phyloP scores from a whole-genome alignment of 2,797 vertebrate species.

The Hoplostethus atlanticus region DNA sequence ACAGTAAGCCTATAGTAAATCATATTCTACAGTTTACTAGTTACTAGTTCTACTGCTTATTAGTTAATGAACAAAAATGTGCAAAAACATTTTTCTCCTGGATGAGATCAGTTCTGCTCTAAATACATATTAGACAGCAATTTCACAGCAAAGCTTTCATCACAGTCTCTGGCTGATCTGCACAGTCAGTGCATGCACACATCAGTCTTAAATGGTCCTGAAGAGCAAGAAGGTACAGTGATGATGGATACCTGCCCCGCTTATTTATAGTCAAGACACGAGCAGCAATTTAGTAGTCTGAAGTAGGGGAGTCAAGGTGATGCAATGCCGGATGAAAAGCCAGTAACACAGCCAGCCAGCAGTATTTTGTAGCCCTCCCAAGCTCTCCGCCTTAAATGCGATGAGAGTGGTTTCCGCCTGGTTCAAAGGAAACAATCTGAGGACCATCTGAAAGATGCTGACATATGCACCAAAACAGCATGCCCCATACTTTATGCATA shows the following conservation, averaged over 20 bases:
- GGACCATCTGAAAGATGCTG: constrained; percentile 52
- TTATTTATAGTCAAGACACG: constrained; percentile 45
- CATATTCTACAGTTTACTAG: not conserved
- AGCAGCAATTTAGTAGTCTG: constrained; percentile 49
- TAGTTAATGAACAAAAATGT: not conserved
- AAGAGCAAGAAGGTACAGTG: constrained; percentile 9
- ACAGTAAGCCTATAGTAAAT: not conserved
- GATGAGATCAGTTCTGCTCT: not conserved
- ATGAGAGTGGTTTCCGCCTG: constrained; percentile 47
- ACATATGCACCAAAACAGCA: constrained; percentile 41
- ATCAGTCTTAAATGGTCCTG: not conserved
- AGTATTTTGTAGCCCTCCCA: constrained; percentile 33
- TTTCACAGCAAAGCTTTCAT: not conserved
- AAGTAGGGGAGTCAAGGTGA: constrained; percentile 63
- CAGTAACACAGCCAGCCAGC: constrained; percentile 43
- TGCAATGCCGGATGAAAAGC: constrained; percentile 41
- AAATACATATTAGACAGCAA: not conserved
- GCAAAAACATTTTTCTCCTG: not conserved
- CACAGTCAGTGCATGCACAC: not conserved
- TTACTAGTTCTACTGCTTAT: not conserved
- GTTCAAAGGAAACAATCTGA: constrained; percentile 57
- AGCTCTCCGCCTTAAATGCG: constrained; percentile 26
- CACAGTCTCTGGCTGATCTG: not conserved
- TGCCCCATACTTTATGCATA: constrained; percentile 40
- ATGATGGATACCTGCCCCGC: constrained; percentile 14